A percentile compares a stretch with the other conserved stretches of the same genome.
Conservation (phyloP, 1,140 invertebrate species). For the Muscidifurax raptorellus region DNA sequence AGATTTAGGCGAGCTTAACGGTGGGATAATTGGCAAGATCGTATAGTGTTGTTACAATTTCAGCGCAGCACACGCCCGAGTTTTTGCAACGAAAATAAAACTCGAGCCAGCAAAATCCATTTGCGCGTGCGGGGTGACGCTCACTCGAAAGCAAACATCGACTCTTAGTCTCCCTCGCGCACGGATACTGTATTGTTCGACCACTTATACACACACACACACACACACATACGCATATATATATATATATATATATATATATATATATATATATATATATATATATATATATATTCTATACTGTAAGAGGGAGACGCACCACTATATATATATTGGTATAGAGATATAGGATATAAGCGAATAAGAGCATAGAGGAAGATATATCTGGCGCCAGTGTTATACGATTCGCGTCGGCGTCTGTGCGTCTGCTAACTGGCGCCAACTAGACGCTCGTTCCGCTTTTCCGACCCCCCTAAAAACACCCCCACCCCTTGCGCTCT, state of each 20-base stretch:
- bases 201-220: not conserved
- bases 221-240: too few species aligned
- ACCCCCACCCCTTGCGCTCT: not conserved
- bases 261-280: too few species aligned
- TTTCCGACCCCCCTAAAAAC: not conserved
- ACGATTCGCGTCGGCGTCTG: constrained; percentile 23
- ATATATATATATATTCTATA: too few species aligned
- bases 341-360: too few species aligned
- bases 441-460: not conserved
- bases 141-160: constrained; percentile 9
- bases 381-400: constrained; percentile 12
- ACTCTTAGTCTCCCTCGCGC: not conserved
- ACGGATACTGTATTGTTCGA: constrained; percentile 14
- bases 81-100: constrained; percentile 10
- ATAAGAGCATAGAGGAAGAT: not conserved
- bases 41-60: too few species aligned
- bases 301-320: not conserved
- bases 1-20: too few species aligned
- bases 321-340: too few species aligned
- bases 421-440: constrained; percentile 31
- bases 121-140: not conserved
- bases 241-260: too few species aligned
- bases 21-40: too few species aligned
- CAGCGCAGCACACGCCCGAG: too few species aligned
- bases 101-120: not conserved